Conservation (phyloP, 2,888 invertebrate species). For the Schizaphis graminum region DNA sequence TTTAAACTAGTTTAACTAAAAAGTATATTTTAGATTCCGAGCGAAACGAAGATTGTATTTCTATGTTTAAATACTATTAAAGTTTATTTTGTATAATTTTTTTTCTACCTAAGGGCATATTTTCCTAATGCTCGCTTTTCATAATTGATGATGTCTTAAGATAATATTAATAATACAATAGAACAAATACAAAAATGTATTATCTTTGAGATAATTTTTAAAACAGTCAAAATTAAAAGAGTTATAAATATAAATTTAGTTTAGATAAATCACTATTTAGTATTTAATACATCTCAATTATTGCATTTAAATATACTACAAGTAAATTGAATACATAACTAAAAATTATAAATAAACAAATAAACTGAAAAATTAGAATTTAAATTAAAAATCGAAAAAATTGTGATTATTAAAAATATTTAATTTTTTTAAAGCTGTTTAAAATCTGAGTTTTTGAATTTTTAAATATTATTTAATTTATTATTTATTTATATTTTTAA, state of each 20-base stretch:
- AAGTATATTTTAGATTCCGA: neutral
- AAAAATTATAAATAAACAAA: neutral
- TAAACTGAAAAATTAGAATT: neutral
- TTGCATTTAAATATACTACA: neutral
- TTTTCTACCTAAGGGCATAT: neutral
- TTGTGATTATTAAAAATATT: neutral
- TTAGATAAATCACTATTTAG: neutral
- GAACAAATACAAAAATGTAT: neutral
- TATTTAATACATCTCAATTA: neutral
- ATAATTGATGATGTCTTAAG: neutral
- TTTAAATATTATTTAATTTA: no score
- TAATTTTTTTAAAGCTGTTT: no score
- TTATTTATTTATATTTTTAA: no score
- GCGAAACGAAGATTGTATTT: neutral
- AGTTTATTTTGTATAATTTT: constrained; percentile 1
- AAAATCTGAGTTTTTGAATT: no score
- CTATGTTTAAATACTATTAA: neutral
- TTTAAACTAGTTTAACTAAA: neutral
- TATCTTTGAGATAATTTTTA: neutral
- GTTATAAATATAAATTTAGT: neutral
- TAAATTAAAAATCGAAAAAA: neutral
- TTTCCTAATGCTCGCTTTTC: neutral
- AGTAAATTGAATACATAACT: neutral
- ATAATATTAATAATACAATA: neutral
- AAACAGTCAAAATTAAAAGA: neutral